Percentiles rank a stretch among this genome's conserved stretches.
Evolutionary conservation across 1,140 invertebrate genomes (phyloP).

Genomic region (Drosophila baimaii): DNA sequence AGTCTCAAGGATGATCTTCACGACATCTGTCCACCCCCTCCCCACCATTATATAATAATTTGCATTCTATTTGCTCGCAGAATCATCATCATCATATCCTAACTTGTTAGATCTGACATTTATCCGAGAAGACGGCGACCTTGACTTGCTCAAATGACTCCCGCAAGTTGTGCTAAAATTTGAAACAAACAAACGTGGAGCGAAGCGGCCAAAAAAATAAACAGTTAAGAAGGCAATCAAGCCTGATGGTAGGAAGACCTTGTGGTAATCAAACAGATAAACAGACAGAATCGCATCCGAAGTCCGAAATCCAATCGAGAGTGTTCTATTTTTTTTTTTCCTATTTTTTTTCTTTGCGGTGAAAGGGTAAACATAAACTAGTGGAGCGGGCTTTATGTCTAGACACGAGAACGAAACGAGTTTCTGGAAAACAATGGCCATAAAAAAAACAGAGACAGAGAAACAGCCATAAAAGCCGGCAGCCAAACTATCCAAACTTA

Average conservation of each 20-base stretch:
- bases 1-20: neutral
- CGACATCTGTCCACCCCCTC: neutral
- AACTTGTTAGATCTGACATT: conserved; percentile 42
- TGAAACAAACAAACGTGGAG: conserved; percentile 46
- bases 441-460: neutral
- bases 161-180: conserved; percentile 60
- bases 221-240: conserved; percentile 38
- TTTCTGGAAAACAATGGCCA: conserved; percentile 35
- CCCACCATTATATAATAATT: neutral
- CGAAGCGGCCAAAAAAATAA: conserved; percentile 28
- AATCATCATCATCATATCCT: conserved; percentile 11
- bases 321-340: conserved; percentile 41
- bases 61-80: neutral
- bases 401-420: conserved; percentile 35
- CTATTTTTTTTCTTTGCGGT: conserved; percentile 1
- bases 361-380: conserved; percentile 36
- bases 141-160: conserved; percentile 48
- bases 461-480: conserved; percentile 22
- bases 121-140: conserved; percentile 44
- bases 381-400: conserved; percentile 9
- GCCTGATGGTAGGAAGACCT: conserved; percentile 33
- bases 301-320: conserved; percentile 24
- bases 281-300: conserved; percentile 14
- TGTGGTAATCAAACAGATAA: conserved; percentile 34
- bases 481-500: conserved; percentile 42